Evolutionary conservation across 2,888 invertebrate species (phyloP), one percentile per base, ranked within the genome.

Genomic region (Ornithoptera alexandrae): DNA sequence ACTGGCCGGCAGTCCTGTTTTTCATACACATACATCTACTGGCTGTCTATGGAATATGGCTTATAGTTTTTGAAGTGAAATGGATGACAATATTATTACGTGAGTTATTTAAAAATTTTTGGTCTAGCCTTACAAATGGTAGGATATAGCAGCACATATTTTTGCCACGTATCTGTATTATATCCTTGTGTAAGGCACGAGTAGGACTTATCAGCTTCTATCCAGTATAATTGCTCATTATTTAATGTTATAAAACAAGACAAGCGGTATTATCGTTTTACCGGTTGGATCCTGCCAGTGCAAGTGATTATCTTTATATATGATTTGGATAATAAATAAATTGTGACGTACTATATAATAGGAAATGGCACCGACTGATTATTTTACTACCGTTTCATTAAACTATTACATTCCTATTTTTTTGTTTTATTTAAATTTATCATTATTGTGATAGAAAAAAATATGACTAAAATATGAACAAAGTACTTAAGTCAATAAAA

Each of bases 1-100:
- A 95, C 78, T 97, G 97, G 97, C 93, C 95, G 0, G 90, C 93
- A 20, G 96, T 97, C 0, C 90, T 97, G 0, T 94, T 95, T 83
- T 95, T 95, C 81, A 94, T 97, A 70, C 96, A 97, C 84, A 84
- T 97, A 6, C 95, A 96, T 77, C 90, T 95, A 1, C 90, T 96
- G 2, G 95, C 95, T 0, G 64, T 95, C 0, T 95, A 95, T 77
- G 95, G 95, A 20, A 71, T 95, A 17, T 94, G 94, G 83, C 84
- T 95, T 3, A 75, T 94, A 30, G 83, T 95, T 69, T 93, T 92
- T 30, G 93, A 94, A 74, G 94, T 95, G 6, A 93, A 94, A 79
- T 90, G 95, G 83, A 77, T 93, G 68, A 96, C 96, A 0, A 82
- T 94, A 46, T 72, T 95, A 46, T 94, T 95, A 72, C 92, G 96